Conservation (phyloP, 1,140 invertebrate genomes). For the Lepidurus couesii region DNA sequence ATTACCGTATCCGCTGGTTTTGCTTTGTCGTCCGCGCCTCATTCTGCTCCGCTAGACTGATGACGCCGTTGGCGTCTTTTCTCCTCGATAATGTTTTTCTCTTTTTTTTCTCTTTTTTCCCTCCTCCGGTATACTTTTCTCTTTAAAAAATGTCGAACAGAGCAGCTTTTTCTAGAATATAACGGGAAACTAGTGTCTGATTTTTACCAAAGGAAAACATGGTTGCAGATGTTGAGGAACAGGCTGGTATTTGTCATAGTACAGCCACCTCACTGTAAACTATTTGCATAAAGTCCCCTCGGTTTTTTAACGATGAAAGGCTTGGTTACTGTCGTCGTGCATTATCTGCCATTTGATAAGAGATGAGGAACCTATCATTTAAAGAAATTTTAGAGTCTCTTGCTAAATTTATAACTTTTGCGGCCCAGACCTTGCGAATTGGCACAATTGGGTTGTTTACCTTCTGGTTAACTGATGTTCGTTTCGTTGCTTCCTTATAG, state of each 20-base stretch:
- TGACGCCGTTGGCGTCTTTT: conserved; percentile 17
- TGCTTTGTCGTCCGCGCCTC: conserved; percentile 13
- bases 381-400: too few species aligned
- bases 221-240: conserved; percentile 4
- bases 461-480: too few species aligned
- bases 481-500: too few species aligned
- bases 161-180: neutral
- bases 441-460: too few species aligned
- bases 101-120: neutral
- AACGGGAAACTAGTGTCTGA: neutral
- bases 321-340: too few species aligned
- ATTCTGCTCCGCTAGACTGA: neutral
- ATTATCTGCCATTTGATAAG: too few species aligned
- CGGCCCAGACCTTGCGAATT: too few species aligned
- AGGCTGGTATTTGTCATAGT: neutral
- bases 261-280: neutral
- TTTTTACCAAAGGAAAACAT: neutral
- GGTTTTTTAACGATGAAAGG: too few species aligned
- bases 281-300: neutral
- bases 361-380: too few species aligned
- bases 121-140: neutral
- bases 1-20: conserved; percentile 4
- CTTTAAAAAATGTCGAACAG: neutral
- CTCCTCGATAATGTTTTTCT: neutral
- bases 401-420: too few species aligned